Evolutionary conservation across 2,113 vertebrate species (phyloP).

Genomic region (Cololabis saira): DNA sequence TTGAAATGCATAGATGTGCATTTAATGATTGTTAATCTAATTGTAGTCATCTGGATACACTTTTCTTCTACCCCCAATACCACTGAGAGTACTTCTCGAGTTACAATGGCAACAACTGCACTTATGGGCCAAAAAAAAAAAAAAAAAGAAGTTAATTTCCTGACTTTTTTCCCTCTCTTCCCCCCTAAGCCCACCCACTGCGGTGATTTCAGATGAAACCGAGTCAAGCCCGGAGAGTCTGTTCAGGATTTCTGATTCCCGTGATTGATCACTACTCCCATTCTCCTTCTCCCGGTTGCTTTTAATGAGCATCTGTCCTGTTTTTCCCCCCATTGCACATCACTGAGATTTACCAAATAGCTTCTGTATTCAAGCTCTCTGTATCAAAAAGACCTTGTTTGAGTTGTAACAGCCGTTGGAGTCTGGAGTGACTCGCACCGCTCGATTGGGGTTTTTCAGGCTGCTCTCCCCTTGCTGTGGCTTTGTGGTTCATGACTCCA

Average conservation of each 20-base stretch:
- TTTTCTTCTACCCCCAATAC: conserved; percentile 12
- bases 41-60: not conserved
- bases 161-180: conserved; percentile 5
- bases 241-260: conserved; percentile 33
- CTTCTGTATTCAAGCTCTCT: conserved; percentile 40
- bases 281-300: conserved; percentile 15
- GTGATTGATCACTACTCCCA: conserved; percentile 28
- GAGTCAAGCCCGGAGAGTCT: conserved; percentile 14
- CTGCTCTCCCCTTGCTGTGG: conserved; percentile 70
- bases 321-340: conserved; percentile 3
- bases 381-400: conserved; percentile 62
- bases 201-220: conserved; percentile 38
- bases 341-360: conserved; percentile 10
- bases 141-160: conserved; percentile 59
- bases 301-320: not conserved
- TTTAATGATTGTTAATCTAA: conserved; percentile 2
- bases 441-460: conserved; percentile 54
- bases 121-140: conserved; percentile 2
- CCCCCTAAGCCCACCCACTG: conserved; percentile 67
- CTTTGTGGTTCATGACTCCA: conserved; percentile 72
- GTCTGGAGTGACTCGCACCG: conserved; percentile 66
- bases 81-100: conserved; percentile 9
- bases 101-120: conserved; percentile 32
- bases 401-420: conserved; percentile 58
- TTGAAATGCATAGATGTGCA: conserved; percentile 8